Conservation (phyloP, 2,113 vertebrate species). For the Sphyrna mokarran region DNA sequence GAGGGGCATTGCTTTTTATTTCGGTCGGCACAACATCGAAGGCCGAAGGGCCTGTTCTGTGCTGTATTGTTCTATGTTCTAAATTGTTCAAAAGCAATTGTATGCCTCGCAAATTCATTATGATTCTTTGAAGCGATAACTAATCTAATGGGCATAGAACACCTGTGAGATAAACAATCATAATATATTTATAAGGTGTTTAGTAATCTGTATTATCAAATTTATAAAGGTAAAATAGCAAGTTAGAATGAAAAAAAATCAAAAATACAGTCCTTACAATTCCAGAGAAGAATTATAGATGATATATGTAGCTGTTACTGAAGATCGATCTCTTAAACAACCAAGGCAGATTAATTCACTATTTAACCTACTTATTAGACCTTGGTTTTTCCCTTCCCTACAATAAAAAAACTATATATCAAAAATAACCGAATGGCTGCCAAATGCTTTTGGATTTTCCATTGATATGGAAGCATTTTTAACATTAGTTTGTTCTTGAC, state of each 20-base stretch:
- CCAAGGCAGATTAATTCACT: not conserved
- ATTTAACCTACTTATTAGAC: not conserved
- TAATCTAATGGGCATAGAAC: not conserved
- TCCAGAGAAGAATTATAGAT: not conserved
- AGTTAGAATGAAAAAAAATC: not conserved
- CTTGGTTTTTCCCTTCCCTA: not conserved
- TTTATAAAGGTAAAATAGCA: not conserved
- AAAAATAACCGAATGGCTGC: not conserved
- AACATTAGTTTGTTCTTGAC: slow-evolving; percentile 37
- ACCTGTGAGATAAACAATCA: not conserved
- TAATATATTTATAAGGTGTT: not conserved
- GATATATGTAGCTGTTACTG: not conserved
- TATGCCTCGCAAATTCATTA: not conserved
- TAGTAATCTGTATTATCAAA: not conserved
- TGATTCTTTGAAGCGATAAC: not conserved
- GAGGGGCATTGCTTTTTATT: too few relatives aligned
- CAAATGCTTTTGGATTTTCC: not conserved
- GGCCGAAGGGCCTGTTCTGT: too few relatives aligned
- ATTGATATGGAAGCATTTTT: not conserved
- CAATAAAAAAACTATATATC: not conserved
- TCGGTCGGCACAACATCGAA: too few relatives aligned
- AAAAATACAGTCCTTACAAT: not conserved
- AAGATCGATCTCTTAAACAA: not conserved
- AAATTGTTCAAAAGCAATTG: not conserved
- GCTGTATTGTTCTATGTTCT: too few relatives aligned